Base-by-base conservation (phyloP, 2,888 invertebrate genomes). In the Eudemis profundana region DNA sequence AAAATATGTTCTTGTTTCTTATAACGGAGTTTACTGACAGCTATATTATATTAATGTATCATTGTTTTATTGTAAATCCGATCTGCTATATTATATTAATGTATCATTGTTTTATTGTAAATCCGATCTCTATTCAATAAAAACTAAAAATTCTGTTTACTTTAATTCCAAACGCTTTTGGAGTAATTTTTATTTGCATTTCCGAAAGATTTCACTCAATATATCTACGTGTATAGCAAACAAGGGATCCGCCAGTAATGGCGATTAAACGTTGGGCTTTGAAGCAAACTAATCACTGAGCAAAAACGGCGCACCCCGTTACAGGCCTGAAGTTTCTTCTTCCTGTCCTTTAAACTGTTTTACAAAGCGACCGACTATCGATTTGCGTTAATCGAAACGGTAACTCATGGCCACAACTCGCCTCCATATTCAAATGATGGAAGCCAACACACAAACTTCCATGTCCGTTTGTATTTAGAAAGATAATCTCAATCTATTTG, bases 391-490 rank as follows among this genome's bases (percentile, higher is more conserved):
- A 62, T 50, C 50, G 38, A 54, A n/a, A 15, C 50, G 1, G 23
- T 53, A 61, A 54, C 46, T 53, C 36, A 44, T 17, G 29, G 10
- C 21, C 12, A 10, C 42, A 17, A 38, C 36, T 33, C 46, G 46
- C 40, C 50, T 56, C 17, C 36, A 33, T 38, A 36, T 60, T 12
- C 14, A 51, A 65, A 3, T 47, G 51, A 60, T 51, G 44, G 29
- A 64, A 51, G 29, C 64, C 50, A 53, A 27, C 38, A 46, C 44
- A 59, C 61, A 10, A 44, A n/a, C 46, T 51, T 57, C 46, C 46
- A 53, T 46, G n/a, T 19, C 14, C 36, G 62, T 29, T 44, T 36
- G 23, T 61, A 46, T 19, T 51, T 46, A 46, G 15, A n/a, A n/a
- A n/a, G n/a, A n/a, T n/a, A n/a, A n/a, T n/a, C 12, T 29, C 33